Evolutionary conservation across 2,888 invertebrate species (phyloP), one percentile per base, ranked within the genome.

Genomic region (Platerodrilus igneus): DNA sequence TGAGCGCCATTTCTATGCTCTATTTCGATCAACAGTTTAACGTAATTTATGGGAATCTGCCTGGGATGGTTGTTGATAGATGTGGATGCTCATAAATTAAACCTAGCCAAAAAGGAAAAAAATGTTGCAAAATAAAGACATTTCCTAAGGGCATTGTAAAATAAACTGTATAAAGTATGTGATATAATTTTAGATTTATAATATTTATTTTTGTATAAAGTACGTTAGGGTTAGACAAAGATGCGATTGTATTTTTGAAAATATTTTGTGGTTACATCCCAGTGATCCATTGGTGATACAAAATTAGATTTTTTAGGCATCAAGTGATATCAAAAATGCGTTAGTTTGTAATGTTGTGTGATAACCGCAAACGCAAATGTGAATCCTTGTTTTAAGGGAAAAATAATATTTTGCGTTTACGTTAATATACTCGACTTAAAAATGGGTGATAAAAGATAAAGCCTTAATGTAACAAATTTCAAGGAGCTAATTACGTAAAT

Each of bases 31-130:
- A 86, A 56, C 84, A 91, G 55, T 76, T 82, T 55, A 90, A 88
- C 66, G 84, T 95, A 60, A 85, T 93, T 56, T 84, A 84, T 64
- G 88, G 89, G 52, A 82, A 83, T 46, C 76, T 95, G 55, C 91
- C 92, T 4, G 90, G 91, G 14, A 95, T 95, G 94, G 88, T 93
- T 40, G 93, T 94, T 21, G 90, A 92, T 55, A 79, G 84, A 60
- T 95, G 94, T 66, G 92, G 91, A 34, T 95, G 94, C 68, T 85
- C 89, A 72, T 93, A 83, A 69, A 32, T 13, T 15, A 34, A 9
- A 10, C 17, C n/a, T n/a, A n/a, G n/a, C n/a, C n/a, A n/a, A n/a
- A n/a, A n/a, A n/a, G 3, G 11, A 26, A 26, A 11, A 13, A n/a
- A n/a, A n/a, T n/a, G n/a, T n/a, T n/a, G n/a, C n/a, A n/a, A n/a